These are phyloP conservation scores for Martes martes DNA, from an alignment of 2,113 vertebrate genomes.

Conservation along the genomic window DNA sequence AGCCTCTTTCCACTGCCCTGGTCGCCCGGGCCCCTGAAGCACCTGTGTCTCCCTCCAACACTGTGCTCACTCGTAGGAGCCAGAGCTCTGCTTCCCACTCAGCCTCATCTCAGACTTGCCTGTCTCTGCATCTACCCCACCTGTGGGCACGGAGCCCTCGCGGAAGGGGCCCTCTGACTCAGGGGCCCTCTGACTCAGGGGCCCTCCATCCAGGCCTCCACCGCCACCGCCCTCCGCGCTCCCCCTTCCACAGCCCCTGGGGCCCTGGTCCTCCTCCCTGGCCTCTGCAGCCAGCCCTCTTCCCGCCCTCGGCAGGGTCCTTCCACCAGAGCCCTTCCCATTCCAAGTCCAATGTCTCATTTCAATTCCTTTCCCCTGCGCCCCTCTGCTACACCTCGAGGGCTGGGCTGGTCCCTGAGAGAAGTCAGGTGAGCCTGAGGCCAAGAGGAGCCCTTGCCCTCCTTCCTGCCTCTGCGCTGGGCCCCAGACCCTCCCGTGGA, in stretches of 20 bases:
- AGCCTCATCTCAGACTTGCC: neutral
- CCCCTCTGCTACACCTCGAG: neutral
- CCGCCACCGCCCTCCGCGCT: neutral
- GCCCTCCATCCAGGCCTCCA: neutral
- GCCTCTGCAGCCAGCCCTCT: neutral
- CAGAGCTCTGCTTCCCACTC: too few relatives aligned
- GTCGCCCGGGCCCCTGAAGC: too few relatives aligned
- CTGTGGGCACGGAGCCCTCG: fast-evolving
- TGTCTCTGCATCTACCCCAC: neutral
- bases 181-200: neutral
- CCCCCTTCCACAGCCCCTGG: neutral
- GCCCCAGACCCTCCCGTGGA: neutral
- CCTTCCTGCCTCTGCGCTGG: neutral
- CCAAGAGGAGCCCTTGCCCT: neutral
- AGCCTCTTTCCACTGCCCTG: neutral
- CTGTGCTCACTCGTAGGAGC: too few relatives aligned
- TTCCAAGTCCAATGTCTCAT: neutral
- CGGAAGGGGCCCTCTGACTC: neutral
- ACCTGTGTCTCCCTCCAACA: too few relatives aligned
- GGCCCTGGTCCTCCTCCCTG: neutral
- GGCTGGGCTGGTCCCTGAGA: neutral
- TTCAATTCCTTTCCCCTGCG: neutral
- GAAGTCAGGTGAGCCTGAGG: neutral
- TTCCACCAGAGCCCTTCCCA: neutral
- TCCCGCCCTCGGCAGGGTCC: neutral